Base-by-base conservation (phyloP, 2,888 invertebrate genomes). In the Crossocerus cetratus region DNA sequence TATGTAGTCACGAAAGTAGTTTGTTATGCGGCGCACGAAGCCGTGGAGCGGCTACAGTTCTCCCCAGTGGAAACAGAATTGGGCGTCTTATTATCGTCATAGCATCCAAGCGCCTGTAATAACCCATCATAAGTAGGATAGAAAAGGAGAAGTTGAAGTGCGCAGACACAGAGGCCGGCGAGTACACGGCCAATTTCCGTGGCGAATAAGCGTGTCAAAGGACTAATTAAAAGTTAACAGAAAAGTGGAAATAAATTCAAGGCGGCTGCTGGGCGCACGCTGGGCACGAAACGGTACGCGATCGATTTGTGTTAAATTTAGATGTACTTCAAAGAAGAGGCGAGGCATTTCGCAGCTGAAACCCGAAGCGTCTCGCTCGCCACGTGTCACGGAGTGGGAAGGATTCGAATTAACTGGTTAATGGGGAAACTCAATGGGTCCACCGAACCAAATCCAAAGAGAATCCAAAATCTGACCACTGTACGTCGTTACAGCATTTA, bases 331-430 rank as follows among this genome's bases (percentile, higher is more conserved):
- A 14, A 14, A 64, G 43, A 2, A 21, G 60, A 45, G 21, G 43
- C 53, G 53, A 65, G 49, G 4, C 64, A 55, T 67, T 67, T 73
- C 67, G 49, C 18, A 57, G 22, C 18, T 53, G 22, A 67, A 65
- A 60, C 16, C 53, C 53, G 72, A 71, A 68, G 68, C 65, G 65
- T 45, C 63, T 11, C 67, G 69, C 79, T 68, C 65, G 68, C 80
- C 69, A 76, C 69, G 65, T 60, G 69, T 61, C 65, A 44, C 16
- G 43, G 62, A 22, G 66, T 65, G 49, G 21, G 58, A 57, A 63
- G 72, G 69, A 80, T 80, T 69, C 72, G 69, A 72, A 81, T 81
- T 72, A 81, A 74, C 70, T 72, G 63, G 65, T 72, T 76, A 75
- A 77, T 73, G 65, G 65, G 70, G 68, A 81, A 78, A 62, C 76